Conservation (phyloP, 2,888 invertebrate genomes). For the Drosophila maculinotata region DNA sequence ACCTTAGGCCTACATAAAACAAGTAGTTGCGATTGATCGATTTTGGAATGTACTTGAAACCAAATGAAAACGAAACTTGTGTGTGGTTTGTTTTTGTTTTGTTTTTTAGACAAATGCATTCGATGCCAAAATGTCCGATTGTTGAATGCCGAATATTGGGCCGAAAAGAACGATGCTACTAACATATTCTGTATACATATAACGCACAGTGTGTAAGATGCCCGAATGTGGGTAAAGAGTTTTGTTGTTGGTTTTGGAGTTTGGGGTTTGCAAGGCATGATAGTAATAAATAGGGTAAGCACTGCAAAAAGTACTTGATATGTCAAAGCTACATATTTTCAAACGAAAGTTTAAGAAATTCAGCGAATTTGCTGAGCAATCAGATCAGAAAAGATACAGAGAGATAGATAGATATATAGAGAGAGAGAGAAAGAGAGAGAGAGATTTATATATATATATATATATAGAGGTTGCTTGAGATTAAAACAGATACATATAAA, state of each 20-base stretch:
- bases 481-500: constrained; percentile 5
- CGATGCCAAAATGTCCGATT: constrained; percentile 23
- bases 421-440: constrained; percentile 7
- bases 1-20: constrained; percentile 45
- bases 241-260: background rate
- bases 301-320: constrained; percentile 18
- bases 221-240: constrained; percentile 5
- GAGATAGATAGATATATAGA: background rate
- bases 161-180: constrained; percentile 16
- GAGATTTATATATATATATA: constrained; percentile 2
- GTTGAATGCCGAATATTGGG: constrained; percentile 14
- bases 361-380: constrained; percentile 22
- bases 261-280: constrained; percentile 11
- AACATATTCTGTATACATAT: constrained; percentile 20
- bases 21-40: constrained; percentile 52
- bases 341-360: constrained; percentile 16
- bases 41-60: constrained; percentile 47
- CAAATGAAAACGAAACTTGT: constrained; percentile 51
- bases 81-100: constrained; percentile 14
- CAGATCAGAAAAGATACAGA: constrained; percentile 25
- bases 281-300: background rate
- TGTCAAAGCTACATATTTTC: constrained; percentile 23
- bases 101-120: constrained; percentile 23
- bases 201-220: constrained; percentile 32
- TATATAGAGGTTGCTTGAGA: background rate